phyloP scores from a whole-genome alignment of 2,888 invertebrate species.

The Coronaproctus castanopsis region DNA sequence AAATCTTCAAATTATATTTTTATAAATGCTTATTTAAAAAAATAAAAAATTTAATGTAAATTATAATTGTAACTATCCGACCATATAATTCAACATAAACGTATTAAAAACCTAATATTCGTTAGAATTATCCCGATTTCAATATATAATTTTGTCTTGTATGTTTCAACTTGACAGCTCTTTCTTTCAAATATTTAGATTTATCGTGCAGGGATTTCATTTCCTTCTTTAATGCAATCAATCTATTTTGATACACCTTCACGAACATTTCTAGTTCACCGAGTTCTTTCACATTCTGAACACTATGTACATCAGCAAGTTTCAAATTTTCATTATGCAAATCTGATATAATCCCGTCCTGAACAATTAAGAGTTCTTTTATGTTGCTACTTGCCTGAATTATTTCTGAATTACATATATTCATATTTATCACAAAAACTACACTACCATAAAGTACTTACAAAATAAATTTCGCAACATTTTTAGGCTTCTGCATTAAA shows the following conservation, averaged over 20 bases:
- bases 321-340: neutral
- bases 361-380: neutral
- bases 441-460: too few relatives aligned
- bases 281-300: neutral
- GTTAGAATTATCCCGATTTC: too few relatives aligned
- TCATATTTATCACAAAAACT: too few relatives aligned
- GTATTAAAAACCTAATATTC: too few relatives aligned
- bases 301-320: neutral
- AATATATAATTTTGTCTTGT: neutral
- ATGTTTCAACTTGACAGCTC: slow-evolving; percentile 2
- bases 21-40: too few relatives aligned
- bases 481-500: too few relatives aligned
- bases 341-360: neutral
- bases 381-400: neutral
- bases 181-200: slow-evolving; percentile 7
- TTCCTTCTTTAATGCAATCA: slow-evolving; percentile 6
- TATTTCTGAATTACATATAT: neutral
- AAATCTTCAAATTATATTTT: too few relatives aligned
- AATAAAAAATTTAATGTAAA: too few relatives aligned
- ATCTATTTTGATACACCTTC: slow-evolving; percentile 8
- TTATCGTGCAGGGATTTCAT: slow-evolving; percentile 9
- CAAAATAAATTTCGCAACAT: too few relatives aligned
- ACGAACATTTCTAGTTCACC: slow-evolving; percentile 8
- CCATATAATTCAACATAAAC: too few relatives aligned
- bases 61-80: too few relatives aligned